Evolutionary conservation across 1,140 invertebrate species (phyloP), one percentile per base, ranked within the genome.

Genomic region (Amphibalanus amphitrite): DNA sequence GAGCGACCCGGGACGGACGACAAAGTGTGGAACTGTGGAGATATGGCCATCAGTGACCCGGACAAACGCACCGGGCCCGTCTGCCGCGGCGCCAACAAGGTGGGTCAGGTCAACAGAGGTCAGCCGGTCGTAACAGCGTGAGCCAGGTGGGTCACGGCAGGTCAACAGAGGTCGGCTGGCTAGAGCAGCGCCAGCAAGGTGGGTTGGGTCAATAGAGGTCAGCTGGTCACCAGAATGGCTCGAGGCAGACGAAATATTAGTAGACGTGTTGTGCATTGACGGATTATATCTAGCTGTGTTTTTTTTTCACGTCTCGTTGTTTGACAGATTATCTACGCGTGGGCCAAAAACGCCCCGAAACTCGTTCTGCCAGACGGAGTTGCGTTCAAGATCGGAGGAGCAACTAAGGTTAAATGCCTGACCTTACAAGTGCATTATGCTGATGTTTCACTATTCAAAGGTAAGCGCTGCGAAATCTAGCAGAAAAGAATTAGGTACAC

Each of bases 391-490:
- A 79, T 86, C 64, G 85, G 85, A 17, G 79, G 78, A 64, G 76
- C 76, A n/a, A 80, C 83, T 0, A 75, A 75, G 33, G 82, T 85
- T 70, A 79, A 82, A 71, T 84, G 83, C 73, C 76, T 87, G 29
- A 84, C 87, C 0, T 80, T 99, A 3, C 96, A 99, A 83, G 91
- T 99, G 3, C 95, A 98, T 81, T 98, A 98, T 79, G 86, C 87
- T 0, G 82, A 87, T 71, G 85, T 90, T 70, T 83, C 87, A 15
- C 83, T 81, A 67, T 94, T 93, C 76, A 82, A 85, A 80, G 83
- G 88, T 89, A 81, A 80, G 75, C 73, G 38, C n/a, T n/a, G n/a
- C n/a, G n/a, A n/a, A n/a, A n/a, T 38, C 38, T 6, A 8, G 38
- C 38, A 38, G 17, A 6, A 38, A 38, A 17, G 6, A 38, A 38